phyloP scores from a whole-genome alignment of 2,113 vertebrate genomes.

The Acinonyx jubatus region DNA sequence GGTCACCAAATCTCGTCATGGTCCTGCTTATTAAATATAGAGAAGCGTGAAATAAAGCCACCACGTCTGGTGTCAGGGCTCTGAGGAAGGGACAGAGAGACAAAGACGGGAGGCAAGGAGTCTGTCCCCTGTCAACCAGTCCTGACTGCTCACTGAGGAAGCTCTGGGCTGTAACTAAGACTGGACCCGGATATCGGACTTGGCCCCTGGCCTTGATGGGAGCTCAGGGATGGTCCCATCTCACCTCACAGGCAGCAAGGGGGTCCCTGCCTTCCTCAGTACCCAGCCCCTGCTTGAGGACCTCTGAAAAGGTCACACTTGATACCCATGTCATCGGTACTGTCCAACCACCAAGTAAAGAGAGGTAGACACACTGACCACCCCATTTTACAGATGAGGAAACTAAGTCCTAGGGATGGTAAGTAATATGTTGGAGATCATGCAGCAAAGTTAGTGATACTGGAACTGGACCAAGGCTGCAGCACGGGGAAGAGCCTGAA shows the following conservation, averaged over 20 bases:
- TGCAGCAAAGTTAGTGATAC: neutral
- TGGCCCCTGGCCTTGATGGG: neutral
- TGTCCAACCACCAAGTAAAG: neutral
- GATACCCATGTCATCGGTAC: neutral
- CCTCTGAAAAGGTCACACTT: neutral
- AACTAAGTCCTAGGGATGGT: neutral
- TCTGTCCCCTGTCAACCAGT: neutral
- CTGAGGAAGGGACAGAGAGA: neutral
- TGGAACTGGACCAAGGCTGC: neutral
- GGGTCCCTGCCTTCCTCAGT: neutral
- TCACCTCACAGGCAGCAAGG: neutral
- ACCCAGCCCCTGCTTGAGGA: neutral
- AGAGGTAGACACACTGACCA: neutral
- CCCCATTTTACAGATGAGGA: neutral
- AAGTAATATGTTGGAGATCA: neutral
- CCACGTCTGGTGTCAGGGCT: neutral
- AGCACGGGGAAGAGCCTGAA: neutral
- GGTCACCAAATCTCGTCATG: slow-evolving; percentile 54
- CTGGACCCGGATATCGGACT: neutral
- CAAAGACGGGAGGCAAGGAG: neutral
- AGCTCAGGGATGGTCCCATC: neutral
- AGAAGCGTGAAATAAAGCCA: slow-evolving; percentile 1
- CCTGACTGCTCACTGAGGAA: neutral
- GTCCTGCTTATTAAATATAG: slow-evolving; percentile 62
- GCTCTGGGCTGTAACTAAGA: neutral